Percentiles rank a stretch among this genome's conserved stretches.
phyloP scores from a whole-genome alignment of 2,113 vertebrate species.

The Ceyx melanurus region DNA sequence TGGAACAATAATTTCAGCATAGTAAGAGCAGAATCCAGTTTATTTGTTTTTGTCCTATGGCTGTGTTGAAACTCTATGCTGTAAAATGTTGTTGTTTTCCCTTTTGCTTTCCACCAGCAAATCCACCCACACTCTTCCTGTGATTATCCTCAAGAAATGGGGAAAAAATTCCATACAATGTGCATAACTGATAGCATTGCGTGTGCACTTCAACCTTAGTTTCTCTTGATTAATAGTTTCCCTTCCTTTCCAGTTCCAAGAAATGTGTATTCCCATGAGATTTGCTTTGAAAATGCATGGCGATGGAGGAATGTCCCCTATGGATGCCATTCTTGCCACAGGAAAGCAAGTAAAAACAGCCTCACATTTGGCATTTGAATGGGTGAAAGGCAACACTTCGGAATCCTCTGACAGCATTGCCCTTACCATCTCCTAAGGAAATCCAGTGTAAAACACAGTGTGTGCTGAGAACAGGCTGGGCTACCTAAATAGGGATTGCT shows the following conservation, averaged over 20 bases:
- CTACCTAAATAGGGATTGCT: slow-evolving; percentile 61
- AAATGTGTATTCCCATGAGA: not conserved
- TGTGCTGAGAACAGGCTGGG: slow-evolving; percentile 48
- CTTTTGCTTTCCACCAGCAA: slow-evolving; percentile 23
- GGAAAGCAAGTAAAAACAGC: not conserved
- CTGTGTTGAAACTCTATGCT: not conserved
- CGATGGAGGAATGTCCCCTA: not conserved
- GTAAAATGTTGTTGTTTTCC: not conserved
- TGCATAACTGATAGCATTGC: not conserved
- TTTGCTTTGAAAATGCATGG: not conserved
- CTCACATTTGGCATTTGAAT: slow-evolving; percentile 43
- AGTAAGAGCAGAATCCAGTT: not conserved
- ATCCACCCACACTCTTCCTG: slow-evolving; percentile 15
- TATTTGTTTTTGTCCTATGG: not conserved
- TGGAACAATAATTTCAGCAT: not conserved
- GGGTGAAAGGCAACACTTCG: slow-evolving; percentile 43
- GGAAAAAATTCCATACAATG: slow-evolving; percentile 12
- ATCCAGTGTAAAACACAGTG: slow-evolving; percentile 60
- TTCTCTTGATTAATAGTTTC: slow-evolving; percentile 32
- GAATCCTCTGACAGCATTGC: not conserved
- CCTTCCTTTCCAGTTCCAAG: slow-evolving; percentile 17
- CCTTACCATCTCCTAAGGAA: slow-evolving; percentile 53
- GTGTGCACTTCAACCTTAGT: not conserved
- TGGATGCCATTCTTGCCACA: not conserved
- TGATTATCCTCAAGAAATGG: slow-evolving; percentile 34